Percentiles rank a stretch among this genome's conserved stretches.
These are phyloP conservation scores for Eupithecia vulgata DNA, from an alignment of 2,888 invertebrate genomes.

Conservation along the genomic window DNA sequence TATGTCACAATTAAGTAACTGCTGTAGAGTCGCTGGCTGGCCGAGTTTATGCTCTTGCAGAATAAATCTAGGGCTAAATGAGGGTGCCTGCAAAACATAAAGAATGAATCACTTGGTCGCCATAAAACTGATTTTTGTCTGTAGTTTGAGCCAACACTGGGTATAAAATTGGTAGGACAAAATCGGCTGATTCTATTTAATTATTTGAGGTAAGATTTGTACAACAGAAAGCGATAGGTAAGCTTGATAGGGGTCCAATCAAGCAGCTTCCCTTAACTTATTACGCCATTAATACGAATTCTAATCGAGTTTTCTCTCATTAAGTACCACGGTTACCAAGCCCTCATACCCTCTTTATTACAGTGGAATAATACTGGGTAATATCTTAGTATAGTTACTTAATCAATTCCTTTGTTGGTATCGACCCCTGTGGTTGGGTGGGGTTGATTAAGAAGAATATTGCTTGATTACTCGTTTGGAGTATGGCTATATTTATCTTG, in stretches of 20 bases:
- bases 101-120: too few species aligned
- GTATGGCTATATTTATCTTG: slow-evolving; percentile 64
- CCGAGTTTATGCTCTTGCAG: too few species aligned
- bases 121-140: too few species aligned
- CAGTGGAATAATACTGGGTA: slow-evolving; percentile 82
- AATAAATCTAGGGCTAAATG: too few species aligned
- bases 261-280: slow-evolving; percentile 72
- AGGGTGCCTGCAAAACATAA: too few species aligned
- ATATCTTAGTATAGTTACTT: slow-evolving; percentile 83
- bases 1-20: too few species aligned
- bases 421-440: slow-evolving; percentile 79
- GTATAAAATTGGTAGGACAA: too few species aligned
- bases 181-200: too few species aligned
- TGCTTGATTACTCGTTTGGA: slow-evolving; percentile 82
- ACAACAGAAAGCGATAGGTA: neutral
- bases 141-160: too few species aligned
- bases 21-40: too few species aligned
- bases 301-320: slow-evolving; percentile 84
- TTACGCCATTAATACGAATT: slow-evolving; percentile 82
- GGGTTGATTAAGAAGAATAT: slow-evolving; percentile 84
- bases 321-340: slow-evolving; percentile 81
- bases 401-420: slow-evolving; percentile 84
- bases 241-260: slow-evolving; percentile 53
- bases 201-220: neutral
- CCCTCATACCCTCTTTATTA: slow-evolving; percentile 74